Evolutionary conservation across 2,888 invertebrate species (phyloP).

Genomic region (Platycnemis pennipes): DNA sequence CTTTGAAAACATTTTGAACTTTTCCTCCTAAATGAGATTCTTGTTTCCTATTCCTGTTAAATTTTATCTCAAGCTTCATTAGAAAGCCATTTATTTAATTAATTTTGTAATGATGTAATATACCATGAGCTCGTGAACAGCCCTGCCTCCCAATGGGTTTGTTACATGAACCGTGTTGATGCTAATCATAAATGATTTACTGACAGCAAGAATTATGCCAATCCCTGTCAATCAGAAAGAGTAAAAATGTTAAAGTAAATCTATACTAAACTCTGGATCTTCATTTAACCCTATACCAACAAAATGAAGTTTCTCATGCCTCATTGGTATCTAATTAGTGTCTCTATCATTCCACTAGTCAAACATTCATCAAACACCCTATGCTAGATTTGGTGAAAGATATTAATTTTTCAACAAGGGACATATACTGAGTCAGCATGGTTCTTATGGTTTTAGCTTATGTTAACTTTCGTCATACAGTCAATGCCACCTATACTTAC

Average conservation of each 20-base stretch:
- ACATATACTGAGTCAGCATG: too few relatives aligned
- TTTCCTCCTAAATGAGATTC: slow-evolving; percentile 51
- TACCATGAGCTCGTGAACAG: slow-evolving; percentile 66
- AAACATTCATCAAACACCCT: too few relatives aligned
- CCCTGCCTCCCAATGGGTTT: slow-evolving; percentile 65
- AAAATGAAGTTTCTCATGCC: not conserved
- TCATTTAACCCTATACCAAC: slow-evolving; percentile 42
- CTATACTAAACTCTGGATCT: slow-evolving; percentile 14
- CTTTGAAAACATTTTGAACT: slow-evolving; percentile 59
- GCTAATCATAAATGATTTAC: slow-evolving; percentile 67
- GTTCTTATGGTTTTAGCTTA: too few relatives aligned
- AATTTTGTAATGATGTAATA: slow-evolving; percentile 69
- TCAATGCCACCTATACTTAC: too few relatives aligned
- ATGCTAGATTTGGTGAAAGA: too few relatives aligned
- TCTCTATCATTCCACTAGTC: too few relatives aligned
- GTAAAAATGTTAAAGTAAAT: slow-evolving; percentile 67
- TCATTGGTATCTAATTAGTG: too few relatives aligned
- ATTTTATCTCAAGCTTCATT: slow-evolving; percentile 57
- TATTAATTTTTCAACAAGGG: too few relatives aligned
- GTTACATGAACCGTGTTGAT: slow-evolving; percentile 67
- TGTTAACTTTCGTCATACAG: too few relatives aligned
- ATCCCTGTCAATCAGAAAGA: slow-evolving; percentile 66
- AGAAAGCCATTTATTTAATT: slow-evolving; percentile 67
- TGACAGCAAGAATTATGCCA: slow-evolving; percentile 67
- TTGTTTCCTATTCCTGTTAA: slow-evolving; percentile 51